Conservation (phyloP, 2,888 invertebrate species). For the Diogma glabrata region DNA sequence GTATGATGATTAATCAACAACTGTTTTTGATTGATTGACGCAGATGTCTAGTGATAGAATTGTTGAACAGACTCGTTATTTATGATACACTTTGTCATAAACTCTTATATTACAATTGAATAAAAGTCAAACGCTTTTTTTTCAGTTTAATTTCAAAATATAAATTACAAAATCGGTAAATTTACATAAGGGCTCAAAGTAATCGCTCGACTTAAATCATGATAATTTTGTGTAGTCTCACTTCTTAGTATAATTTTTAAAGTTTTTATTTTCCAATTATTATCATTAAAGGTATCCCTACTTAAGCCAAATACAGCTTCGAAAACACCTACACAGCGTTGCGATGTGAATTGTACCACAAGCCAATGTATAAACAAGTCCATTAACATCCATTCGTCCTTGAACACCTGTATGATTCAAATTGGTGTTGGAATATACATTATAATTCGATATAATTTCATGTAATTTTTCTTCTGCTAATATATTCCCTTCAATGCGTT, state of each 20-base stretch:
- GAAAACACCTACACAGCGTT: slow-evolving; percentile 45
- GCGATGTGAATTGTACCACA: slow-evolving; percentile 51
- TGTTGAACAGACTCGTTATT: no score
- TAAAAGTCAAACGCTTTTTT: no score
- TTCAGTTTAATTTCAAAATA: not conserved
- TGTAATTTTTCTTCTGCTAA: slow-evolving; percentile 32
- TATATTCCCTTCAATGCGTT: slow-evolving; percentile 20
- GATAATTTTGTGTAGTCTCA: slow-evolving; percentile 12
- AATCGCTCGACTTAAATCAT: no score
- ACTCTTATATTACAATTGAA: no score
- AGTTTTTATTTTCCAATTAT: slow-evolving; percentile 58
- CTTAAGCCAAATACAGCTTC: slow-evolving; percentile 52
- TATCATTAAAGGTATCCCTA: slow-evolving; percentile 46
- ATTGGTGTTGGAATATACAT: slow-evolving; percentile 49
- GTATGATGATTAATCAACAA: no score
- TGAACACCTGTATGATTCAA: slow-evolving; percentile 42
- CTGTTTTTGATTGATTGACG: no score
- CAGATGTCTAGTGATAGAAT: no score
- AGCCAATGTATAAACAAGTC: slow-evolving; percentile 45
- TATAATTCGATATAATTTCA: slow-evolving; percentile 34
- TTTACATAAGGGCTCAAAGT: no score
- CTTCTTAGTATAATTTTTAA: slow-evolving; percentile 39
- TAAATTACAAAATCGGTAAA: slow-evolving; percentile 6
- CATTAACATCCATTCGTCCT: slow-evolving; percentile 47
- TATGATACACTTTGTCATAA: no score